phyloP scores from a whole-genome alignment of 1,140 invertebrate genomes.

The Caenorhabditis remanei region DNA sequence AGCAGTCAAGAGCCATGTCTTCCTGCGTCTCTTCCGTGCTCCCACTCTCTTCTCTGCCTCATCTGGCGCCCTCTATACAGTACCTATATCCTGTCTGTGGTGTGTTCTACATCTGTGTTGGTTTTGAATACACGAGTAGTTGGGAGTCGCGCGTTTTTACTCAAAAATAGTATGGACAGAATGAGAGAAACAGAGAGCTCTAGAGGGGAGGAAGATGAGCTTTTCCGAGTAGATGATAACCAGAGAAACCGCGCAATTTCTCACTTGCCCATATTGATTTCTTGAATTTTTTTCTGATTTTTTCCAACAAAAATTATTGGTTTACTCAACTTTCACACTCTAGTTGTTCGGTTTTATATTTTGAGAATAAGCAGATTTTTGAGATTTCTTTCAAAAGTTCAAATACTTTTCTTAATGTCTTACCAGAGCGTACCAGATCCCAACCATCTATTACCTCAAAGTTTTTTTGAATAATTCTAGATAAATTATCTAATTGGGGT shows the following conservation, averaged over 20 bases:
- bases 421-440: too few relatives aligned
- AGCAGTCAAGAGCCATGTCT: conserved; percentile 43
- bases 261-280: conserved; percentile 35
- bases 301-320: too few relatives aligned
- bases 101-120: conserved; percentile 52
- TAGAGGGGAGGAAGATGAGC: neutral
- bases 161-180: neutral
- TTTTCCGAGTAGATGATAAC: conserved; percentile 44
- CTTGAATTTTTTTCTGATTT: neutral
- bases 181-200: neutral
- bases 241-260: conserved; percentile 50
- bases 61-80: neutral
- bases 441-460: too few relatives aligned
- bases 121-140: conserved; percentile 55
- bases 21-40: neutral
- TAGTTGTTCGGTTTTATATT: neutral
- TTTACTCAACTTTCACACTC: neutral
- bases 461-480: too few relatives aligned
- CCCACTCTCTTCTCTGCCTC: neutral
- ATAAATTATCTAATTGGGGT: neutral
- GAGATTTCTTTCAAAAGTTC: too few relatives aligned
- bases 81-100: conserved; percentile 53
- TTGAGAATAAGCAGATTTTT: neutral
- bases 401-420: too few relatives aligned
- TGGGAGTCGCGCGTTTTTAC: conserved; percentile 43